Conservation (phyloP, 2,888 invertebrate genomes). For the Tenthredo mesomela region DNA sequence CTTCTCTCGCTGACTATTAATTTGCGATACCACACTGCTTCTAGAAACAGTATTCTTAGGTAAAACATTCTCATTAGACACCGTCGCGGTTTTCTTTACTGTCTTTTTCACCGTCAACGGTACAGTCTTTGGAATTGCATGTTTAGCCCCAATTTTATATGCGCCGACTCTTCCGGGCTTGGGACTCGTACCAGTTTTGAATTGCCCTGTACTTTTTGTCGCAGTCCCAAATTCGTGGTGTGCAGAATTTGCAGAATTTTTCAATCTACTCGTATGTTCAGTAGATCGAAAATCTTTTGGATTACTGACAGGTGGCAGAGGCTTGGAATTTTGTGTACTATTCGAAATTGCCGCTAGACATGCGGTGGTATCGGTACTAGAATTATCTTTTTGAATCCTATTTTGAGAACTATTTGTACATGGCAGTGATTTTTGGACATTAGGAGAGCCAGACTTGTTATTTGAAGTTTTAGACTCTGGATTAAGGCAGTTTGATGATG, state of each 20-base stretch:
- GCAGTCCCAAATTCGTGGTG: background rate
- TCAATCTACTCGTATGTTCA: background rate
- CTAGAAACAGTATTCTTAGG: background rate
- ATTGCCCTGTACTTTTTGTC: background rate
- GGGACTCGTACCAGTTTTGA: background rate
- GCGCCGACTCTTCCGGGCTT: background rate
- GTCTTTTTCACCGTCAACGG: background rate
- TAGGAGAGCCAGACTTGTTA: background rate
- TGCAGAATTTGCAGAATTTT: background rate
- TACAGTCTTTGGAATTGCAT: background rate
- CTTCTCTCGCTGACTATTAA: constrained; percentile 5
- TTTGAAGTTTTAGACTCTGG: background rate
- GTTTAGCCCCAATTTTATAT: background rate
- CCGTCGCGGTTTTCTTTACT: background rate
- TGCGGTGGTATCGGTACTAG: background rate
- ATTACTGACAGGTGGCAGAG: background rate
- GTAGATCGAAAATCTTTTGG: background rate
- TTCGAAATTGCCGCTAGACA: background rate
- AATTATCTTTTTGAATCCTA: background rate
- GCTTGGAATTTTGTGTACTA: background rate
- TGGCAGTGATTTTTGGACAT: constrained; percentile 11
- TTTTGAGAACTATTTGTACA: constrained; percentile 15
- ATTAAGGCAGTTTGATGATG: background rate
- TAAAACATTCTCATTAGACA: constrained; percentile 13
- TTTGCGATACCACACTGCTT: background rate